Percentiles rank a stretch among this genome's conserved stretches.
These are phyloP conservation scores for Pristis pectinata DNA, from an alignment of 2,797 vertebrate genomes.

Conservation along the genomic window DNA sequence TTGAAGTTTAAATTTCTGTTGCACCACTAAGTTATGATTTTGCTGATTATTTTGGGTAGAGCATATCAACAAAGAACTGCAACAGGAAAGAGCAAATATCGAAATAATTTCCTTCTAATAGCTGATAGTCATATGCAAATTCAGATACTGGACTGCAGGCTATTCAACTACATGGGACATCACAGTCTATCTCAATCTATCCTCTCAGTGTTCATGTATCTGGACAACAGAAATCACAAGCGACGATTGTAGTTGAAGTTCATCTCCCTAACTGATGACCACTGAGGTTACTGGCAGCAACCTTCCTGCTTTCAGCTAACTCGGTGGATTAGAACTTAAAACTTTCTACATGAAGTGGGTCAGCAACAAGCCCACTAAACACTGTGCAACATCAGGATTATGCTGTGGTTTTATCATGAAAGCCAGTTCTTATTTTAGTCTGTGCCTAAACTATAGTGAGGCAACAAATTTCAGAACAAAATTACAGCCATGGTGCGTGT, in stretches of 20 bases:
- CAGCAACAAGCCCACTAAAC: background rate
- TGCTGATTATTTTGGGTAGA: background rate
- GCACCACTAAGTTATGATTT: background rate
- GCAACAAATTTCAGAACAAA: slow-evolving; percentile 32
- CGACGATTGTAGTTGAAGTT: background rate
- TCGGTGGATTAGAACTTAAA: background rate
- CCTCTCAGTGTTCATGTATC: background rate
- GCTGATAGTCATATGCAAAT: background rate
- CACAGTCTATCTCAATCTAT: background rate
- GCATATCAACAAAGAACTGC: background rate
- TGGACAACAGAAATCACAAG: background rate
- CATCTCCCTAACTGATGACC: background rate
- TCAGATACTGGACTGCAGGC: background rate
- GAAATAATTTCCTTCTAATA: background rate
- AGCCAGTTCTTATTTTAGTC: slow-evolving; percentile 14
- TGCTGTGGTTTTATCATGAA: background rate
- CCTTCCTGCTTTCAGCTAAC: background rate
- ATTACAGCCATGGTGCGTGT: slow-evolving; percentile 29
- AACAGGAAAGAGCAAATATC: background rate
- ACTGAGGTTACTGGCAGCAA: background rate
- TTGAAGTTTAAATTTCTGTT: background rate
- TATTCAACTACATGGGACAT: background rate
- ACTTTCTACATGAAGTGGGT: background rate
- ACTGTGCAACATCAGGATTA: background rate
- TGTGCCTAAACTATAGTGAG: background rate